Evolutionary conservation across 2,113 vertebrate genomes (phyloP), one percentile per base, ranked within the genome.

Genomic region (Mus spicilegus): DNA sequence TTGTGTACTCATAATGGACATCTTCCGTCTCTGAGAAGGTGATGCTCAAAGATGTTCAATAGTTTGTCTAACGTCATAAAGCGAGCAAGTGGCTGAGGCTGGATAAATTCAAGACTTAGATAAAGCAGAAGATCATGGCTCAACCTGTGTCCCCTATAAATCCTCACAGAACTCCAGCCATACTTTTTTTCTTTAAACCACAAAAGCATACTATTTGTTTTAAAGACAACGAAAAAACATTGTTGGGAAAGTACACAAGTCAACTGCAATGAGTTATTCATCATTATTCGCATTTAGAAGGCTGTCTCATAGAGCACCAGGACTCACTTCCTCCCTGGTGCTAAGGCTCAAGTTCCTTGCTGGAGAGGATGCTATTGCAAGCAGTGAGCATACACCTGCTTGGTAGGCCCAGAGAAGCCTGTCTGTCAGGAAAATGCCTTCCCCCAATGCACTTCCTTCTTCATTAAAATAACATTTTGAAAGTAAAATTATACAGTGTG

Each of bases 391-490:
- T 5, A 69, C 69, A 93, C 97, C 78, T 97, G 87, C 93, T 84
- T 0, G 0, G 5, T 5, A 28, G 69, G 61, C 51, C 73, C 49
- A 9, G 36, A 90, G 54, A 75, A 89, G 33, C 42, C 65, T 61
- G 78, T 61, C 87, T 90, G 89, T 95, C 84, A 89, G 90, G 95
- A 94, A 58, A 92, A 51, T 9, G 42, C 58, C 65, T 70, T 85
- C 85, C 94, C 72, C 94, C 11, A 49, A 67, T 72, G 75, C 39
- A 94, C 49, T 94, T 95, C 94, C 93, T 94, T 95, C 94, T 97
- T 96, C 96, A 98, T 98, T 96, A 97, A 98, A 98, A 93, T 70
- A 91, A 80, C 73, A 88, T 96, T 97, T 98, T 97, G 97, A 95
- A 98, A 98, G 97, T 36, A 51, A 94, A 98, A 96, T 95, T 95